Evolutionary conservation across 2,888 invertebrate species (phyloP), one percentile per base, ranked within the genome.

Genomic region (Entomobrya proxima): DNA sequence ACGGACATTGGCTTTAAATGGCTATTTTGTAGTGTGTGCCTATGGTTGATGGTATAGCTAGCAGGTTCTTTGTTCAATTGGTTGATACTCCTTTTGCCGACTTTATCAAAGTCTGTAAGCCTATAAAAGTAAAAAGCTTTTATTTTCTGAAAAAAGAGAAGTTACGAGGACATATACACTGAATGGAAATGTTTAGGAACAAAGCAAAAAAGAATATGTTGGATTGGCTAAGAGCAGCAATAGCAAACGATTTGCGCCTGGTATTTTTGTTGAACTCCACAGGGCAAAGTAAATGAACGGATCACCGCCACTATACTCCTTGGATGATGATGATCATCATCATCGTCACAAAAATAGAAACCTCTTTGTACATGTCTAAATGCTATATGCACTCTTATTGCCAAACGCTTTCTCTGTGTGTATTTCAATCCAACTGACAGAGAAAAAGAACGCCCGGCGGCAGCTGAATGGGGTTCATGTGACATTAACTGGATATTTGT

Each of bases 401-500:
- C n/a, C n/a, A n/a, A 30, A 30, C 35, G 18, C 64, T 64, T 5
- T 37, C 37, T 18, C 5, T 64, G 37, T 58, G 11, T 15, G 64
- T 64, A 64, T 37, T 37, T 64, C 64, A 64, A 64, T 37, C 35
- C 64, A 5, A 15, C 37, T 4, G 64, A 35, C 64, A 18, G 37
- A 11, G 44, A 13, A 37, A 37, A 64, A 64, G 64, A 37, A 64
- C 64, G 58, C 58, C 58, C 58, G 58, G 58, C 58, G 77, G 52
- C 61, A 80, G 55, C 69, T 52, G 44, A 69, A 80, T 80, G 72
- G 40, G 75, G 72, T 72, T 80, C 72, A 40, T 80, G 52, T 80
- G 80, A 80, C 80, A 80, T 69, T 72, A 80, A 72, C 80, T 72
- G 80, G 72, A 40, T 72, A 72, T 80, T 80, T 80, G 80, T 80